A percentile compares a stretch with the other conserved stretches of the same genome.
Conservation (phyloP, 1,140 invertebrate genomes). For the Brachionus koreanus region DNA sequence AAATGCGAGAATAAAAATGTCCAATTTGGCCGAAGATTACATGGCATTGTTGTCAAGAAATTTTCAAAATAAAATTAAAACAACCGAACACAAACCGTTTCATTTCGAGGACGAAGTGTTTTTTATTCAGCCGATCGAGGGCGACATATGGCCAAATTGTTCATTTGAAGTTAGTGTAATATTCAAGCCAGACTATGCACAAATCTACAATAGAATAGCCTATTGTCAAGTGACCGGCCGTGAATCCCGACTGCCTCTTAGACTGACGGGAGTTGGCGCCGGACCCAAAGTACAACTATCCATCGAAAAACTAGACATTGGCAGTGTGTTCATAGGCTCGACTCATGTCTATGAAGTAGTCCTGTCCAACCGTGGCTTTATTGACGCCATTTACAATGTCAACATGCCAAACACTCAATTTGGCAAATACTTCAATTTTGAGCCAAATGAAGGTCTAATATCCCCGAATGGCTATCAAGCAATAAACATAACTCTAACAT, state of each 20-base stretch:
- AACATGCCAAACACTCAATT: constrained; percentile 50
- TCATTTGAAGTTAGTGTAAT: constrained; percentile 53
- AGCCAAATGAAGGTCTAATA: constrained; percentile 56
- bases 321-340: constrained; percentile 58
- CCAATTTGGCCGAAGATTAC: constrained; percentile 19
- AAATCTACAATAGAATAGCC: constrained; percentile 53
- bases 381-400: constrained; percentile 58
- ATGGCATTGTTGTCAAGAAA: constrained; percentile 45
- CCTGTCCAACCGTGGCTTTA: constrained; percentile 58
- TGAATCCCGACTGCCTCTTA: constrained; percentile 54
- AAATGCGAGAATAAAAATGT: constrained; percentile 24
- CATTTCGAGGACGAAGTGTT: constrained; percentile 56
- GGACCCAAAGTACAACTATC: constrained; percentile 58
- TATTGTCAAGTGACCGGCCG: constrained; percentile 58
- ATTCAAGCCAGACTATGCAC: constrained; percentile 57
- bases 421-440: constrained; percentile 57
- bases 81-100: constrained; percentile 49
- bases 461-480: constrained; percentile 57
- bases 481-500: constrained; percentile 53
- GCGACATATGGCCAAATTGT: constrained; percentile 59
- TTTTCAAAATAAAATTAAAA: constrained; percentile 50
- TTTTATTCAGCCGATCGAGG: constrained; percentile 58
- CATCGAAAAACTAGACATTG: constrained; percentile 55
- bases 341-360: constrained; percentile 57
- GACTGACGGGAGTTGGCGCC: constrained; percentile 54